A percentile compares a stretch with the other conserved stretches of the same genome.
Conservation (phyloP, 2,113 vertebrate species). For the Oryctolagus cuniculus region DNA sequence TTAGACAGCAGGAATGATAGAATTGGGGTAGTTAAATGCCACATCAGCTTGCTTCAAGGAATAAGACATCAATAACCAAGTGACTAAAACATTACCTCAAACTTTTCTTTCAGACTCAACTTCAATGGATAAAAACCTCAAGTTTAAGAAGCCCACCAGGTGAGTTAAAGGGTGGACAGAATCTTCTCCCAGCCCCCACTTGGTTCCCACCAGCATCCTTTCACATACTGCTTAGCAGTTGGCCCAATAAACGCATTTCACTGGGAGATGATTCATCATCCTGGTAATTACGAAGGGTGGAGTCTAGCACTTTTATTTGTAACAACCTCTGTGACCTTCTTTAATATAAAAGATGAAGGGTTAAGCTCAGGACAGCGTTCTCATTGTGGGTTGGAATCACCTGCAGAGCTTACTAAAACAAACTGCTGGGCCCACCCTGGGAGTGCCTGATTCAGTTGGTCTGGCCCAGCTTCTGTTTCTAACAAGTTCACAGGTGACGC, state of each 20-base stretch:
- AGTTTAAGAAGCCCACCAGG: not conserved
- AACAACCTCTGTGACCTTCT: not conserved
- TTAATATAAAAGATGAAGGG: slow-evolving; percentile 48
- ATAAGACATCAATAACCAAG: not conserved
- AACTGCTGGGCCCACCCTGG: not conserved
- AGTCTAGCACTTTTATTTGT: slow-evolving; percentile 3
- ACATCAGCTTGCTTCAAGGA: slow-evolving; percentile 27
- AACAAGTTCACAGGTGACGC: not conserved
- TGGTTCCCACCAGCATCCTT: not conserved
- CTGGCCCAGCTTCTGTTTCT: not conserved
- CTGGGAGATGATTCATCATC: not conserved
- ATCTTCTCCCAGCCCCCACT: not conserved
- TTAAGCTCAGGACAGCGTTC: slow-evolving; percentile 36
- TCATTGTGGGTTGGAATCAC: not conserved
- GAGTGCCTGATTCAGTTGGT: not conserved
- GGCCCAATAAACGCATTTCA: slow-evolving; percentile 30
- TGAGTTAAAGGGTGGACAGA: not conserved
- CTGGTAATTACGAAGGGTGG: not conserved
- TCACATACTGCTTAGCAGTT: slow-evolving; percentile 55
- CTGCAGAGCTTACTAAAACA: not conserved
- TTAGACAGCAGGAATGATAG: not conserved
- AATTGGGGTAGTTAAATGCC: not conserved
- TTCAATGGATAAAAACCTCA: not conserved
- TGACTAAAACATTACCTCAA: slow-evolving; percentile 53
- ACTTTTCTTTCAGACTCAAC: not conserved